Conservation (phyloP, 2,113 vertebrate species). For the Melospiza georgiana region DNA sequence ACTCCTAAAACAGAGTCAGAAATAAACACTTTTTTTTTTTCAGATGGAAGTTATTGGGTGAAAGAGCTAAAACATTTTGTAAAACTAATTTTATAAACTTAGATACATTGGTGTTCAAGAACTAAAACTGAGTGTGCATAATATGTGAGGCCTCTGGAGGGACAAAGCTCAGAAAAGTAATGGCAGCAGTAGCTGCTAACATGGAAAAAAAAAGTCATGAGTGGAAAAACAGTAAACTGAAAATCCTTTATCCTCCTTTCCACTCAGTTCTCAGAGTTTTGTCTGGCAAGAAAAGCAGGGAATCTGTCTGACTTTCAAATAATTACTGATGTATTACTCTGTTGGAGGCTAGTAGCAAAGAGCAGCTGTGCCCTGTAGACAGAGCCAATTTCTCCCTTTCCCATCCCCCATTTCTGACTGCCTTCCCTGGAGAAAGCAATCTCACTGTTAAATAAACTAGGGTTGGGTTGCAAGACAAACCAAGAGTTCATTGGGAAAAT, state of each 20-base stretch:
- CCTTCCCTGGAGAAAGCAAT: constrained; percentile 25
- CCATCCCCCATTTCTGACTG: constrained; percentile 18
- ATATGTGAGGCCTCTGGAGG: background rate
- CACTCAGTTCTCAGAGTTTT: constrained; percentile 57
- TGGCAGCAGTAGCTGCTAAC: constrained; percentile 40
- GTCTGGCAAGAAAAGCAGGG: constrained; percentile 58
- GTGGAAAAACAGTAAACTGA: constrained; percentile 53
- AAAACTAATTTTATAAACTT: background rate
- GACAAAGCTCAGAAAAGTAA: background rate
- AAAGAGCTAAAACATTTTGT: background rate
- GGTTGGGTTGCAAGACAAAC: constrained; percentile 24
- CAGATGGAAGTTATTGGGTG: background rate
- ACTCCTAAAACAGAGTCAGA: background rate
- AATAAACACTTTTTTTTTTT: background rate
- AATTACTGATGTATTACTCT: constrained; percentile 59
- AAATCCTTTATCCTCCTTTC: constrained; percentile 56
- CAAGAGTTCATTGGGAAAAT: constrained; percentile 26
- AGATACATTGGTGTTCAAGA: background rate
- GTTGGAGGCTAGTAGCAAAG: constrained; percentile 22
- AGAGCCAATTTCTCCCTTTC: constrained; percentile 27
- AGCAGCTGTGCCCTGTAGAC: constrained; percentile 40
- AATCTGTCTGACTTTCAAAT: constrained; percentile 60
- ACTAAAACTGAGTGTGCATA: background rate
- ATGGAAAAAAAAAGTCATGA: background rate
- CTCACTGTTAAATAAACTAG: constrained; percentile 22